Evolutionary conservation across 2,888 invertebrate genomes (phyloP), one percentile per base, ranked within the genome.

Genomic region (Trachelus iudaicus): DNA sequence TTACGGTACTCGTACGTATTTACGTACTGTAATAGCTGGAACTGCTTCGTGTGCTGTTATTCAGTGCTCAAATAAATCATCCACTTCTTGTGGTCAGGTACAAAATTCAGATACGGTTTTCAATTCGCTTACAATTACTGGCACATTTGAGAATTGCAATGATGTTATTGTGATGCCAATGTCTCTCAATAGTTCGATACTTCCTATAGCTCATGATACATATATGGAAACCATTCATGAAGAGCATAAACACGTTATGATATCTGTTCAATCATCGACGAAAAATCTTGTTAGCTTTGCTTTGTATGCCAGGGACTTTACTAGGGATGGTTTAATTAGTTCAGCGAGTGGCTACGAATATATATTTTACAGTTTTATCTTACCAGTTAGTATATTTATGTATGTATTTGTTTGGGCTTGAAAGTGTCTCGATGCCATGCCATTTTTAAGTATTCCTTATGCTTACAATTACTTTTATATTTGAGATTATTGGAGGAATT

Each of bases 41-140:
- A 80, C 88, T 40, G 86, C 89, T 69, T 81, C 88, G 1, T 92
- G 92, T 79, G 88, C 86, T 1, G 75, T 92, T n/a, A 81, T 91
- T 35, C 87, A 89, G 74, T 91, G 91, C 79, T 77, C 85, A 0
- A 85, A 88, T 76, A 83, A 87, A 1, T 84, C 87, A 1, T 23
- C 89, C 0, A 75, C 68, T 3, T 89, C 90, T 4, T 92, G 91
- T 71, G 84, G 82, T 77, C 76, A 77, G 34, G 75, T 79, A 12
- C 23, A 56, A 35, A 69, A 75, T 11, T 85, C 87, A 0, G 35
- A 76, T 6, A 84, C 81, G 0, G 79, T 71, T 1, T 89, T 90
- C 56, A 77, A 73, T 1, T 34, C 37, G 15, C 80, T 89, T 13
- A 74, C 78, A 31, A 85, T 90, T 69, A 78, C 79, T 30, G 82